Evolutionary conservation across 2,113 vertebrate genomes (phyloP).

Genomic region (Brevimyrus niger): DNA sequence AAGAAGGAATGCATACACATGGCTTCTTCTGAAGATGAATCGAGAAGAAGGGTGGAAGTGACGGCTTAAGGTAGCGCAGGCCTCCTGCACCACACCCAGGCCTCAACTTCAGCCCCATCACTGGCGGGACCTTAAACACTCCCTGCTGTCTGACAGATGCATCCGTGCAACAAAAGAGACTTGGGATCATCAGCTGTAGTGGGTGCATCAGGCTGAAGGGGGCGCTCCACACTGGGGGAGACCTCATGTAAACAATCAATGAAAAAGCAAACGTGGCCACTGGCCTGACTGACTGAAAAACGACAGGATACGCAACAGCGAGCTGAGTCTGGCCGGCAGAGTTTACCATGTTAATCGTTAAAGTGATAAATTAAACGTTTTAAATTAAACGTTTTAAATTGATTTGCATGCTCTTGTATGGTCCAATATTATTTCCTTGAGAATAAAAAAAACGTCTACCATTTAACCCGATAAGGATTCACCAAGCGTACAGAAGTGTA

Average conservation of each 20-base stretch:
- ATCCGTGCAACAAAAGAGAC: background rate
- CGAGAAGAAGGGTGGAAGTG: constrained; percentile 7
- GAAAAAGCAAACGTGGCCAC: background rate
- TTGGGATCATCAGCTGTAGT: background rate
- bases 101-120: background rate
- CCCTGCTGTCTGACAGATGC: background rate
- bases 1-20: background rate
- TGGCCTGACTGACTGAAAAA: background rate
- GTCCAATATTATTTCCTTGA: background rate
- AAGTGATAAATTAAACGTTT: background rate
- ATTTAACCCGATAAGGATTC: background rate
- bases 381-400: too few species aligned
- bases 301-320: background rate
- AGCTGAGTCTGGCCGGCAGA: background rate
- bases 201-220: background rate
- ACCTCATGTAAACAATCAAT: background rate
- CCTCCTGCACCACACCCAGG: background rate
- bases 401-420: background rate
- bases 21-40: background rate
- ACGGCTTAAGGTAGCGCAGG: background rate
- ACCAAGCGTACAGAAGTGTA: background rate
- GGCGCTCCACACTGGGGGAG: background rate
- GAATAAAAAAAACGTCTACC: background rate
- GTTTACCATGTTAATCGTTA: background rate
- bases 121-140: background rate